phyloP scores from a whole-genome alignment of 1,140 invertebrate genomes.

The Lasaia peninsularis region DNA sequence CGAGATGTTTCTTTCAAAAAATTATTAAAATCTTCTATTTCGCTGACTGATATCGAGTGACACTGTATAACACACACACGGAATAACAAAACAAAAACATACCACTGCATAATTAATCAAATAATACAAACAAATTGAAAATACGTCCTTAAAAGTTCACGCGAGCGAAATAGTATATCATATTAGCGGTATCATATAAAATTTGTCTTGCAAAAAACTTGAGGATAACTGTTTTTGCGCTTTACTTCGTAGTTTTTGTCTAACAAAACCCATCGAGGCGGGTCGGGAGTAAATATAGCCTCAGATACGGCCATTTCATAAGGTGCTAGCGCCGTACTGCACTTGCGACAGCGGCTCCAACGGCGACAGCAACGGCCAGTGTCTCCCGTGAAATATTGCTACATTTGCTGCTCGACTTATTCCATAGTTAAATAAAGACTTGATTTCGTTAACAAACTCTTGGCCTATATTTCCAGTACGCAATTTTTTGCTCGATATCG shows the following conservation, averaged over 20 bases:
- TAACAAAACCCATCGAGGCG: slow-evolving; percentile 65
- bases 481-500: slow-evolving; percentile 15
- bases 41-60: slow-evolving; percentile 47
- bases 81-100: slow-evolving; percentile 38
- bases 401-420: slow-evolving; percentile 50
- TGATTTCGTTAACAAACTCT: slow-evolving; percentile 31
- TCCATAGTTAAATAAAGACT: slow-evolving; percentile 35
- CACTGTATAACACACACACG: slow-evolving; percentile 50
- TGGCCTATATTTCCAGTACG: slow-evolving; percentile 11
- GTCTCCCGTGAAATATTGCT: slow-evolving; percentile 56
- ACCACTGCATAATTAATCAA: slow-evolving; percentile 44
- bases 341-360: slow-evolving; percentile 55
- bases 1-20: slow-evolving; percentile 55
- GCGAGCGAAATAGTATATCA: slow-evolving; percentile 35
- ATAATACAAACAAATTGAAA: slow-evolving; percentile 10
- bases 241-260: slow-evolving; percentile 46
- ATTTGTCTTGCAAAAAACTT: slow-evolving; percentile 13
- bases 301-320: slow-evolving; percentile 74
- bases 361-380: slow-evolving; percentile 31
- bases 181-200: slow-evolving; percentile 40
- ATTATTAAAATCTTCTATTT: slow-evolving; percentile 64
- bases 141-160: slow-evolving; percentile 8
- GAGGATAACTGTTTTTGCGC: slow-evolving; percentile 28
- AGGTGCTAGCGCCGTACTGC: slow-evolving; percentile 59
- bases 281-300: slow-evolving; percentile 69